phyloP scores from a whole-genome alignment of 2,888 invertebrate genomes.

The Amiota minor region DNA sequence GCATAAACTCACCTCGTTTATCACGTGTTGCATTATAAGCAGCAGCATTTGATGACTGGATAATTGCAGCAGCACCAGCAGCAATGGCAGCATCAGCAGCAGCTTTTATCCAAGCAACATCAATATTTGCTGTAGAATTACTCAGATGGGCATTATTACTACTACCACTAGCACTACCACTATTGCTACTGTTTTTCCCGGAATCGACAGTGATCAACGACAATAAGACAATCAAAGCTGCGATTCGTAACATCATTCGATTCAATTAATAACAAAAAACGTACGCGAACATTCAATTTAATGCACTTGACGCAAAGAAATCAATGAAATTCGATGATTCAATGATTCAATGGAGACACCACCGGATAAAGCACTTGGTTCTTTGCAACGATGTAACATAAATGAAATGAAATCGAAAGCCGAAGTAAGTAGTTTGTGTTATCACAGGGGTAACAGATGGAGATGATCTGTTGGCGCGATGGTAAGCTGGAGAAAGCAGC shows the following conservation, averaged over 20 bases:
- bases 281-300: neutral
- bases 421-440: neutral
- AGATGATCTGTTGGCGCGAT: neutral
- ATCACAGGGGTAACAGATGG: neutral
- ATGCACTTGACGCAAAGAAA: conserved; percentile 10
- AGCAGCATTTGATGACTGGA: conserved; percentile 2
- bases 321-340: neutral
- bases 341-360: neutral
- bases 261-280: neutral
- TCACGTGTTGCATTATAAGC: conserved; percentile 46
- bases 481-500: neutral
- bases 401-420: neutral
- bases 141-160: conserved; percentile 31
- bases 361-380: neutral
- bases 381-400: neutral
- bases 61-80: conserved; percentile 45
- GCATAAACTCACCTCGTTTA: conserved; percentile 56
- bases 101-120: neutral
- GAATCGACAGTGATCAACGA: conserved; percentile 60
- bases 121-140: conserved; percentile 23
- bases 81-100: conserved; percentile 25
- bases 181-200: conserved; percentile 46
- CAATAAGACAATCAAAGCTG: conserved; percentile 51
- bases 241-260: conserved; percentile 54
- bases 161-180: conserved; percentile 31